Conservation (phyloP, 2,797 vertebrate species). For the Coracias cyanogaster region DNA sequence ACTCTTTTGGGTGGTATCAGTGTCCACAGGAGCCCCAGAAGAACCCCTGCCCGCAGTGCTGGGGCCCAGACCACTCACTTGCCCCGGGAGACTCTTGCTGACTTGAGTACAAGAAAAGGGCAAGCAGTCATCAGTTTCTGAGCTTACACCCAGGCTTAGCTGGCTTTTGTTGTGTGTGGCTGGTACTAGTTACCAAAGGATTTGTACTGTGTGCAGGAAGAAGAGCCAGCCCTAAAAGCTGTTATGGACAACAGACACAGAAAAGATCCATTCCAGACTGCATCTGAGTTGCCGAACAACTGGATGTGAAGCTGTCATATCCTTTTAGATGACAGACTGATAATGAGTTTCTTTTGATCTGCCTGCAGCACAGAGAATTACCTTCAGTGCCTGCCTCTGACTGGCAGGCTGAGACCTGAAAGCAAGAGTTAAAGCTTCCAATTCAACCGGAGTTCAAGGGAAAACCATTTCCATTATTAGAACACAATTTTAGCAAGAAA, state of each 20-base stretch:
- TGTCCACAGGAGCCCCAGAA: not conserved
- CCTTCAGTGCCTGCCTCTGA: slow-evolving; percentile 13
- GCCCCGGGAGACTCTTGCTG: not conserved
- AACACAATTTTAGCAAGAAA: not conserved
- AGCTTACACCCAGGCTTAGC: slow-evolving; percentile 31
- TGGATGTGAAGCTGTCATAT: slow-evolving; percentile 51
- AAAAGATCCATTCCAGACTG: slow-evolving; percentile 60
- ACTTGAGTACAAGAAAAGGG: not conserved
- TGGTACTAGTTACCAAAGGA: slow-evolving; percentile 66
- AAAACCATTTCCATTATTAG: not conserved
- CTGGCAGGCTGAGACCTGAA: not conserved
- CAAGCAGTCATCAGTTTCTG: not conserved
- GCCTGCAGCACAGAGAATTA: not conserved
- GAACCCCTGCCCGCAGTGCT: not conserved
- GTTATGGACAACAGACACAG: slow-evolving; percentile 51
- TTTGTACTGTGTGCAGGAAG: slow-evolving; percentile 63
- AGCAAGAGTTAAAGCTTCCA: not conserved
- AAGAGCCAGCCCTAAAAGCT: slow-evolving; percentile 55
- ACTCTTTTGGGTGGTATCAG: not conserved
- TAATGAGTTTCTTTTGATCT: slow-evolving; percentile 48
- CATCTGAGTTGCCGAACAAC: slow-evolving; percentile 23
- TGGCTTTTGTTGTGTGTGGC: slow-evolving; percentile 50
- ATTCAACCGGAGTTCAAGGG: not conserved
- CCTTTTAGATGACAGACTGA: slow-evolving; percentile 22
- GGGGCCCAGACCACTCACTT: rapidly evolving